phyloP scores from a whole-genome alignment of 2,113 vertebrate genomes.

The Cyrtonyx montezumae region DNA sequence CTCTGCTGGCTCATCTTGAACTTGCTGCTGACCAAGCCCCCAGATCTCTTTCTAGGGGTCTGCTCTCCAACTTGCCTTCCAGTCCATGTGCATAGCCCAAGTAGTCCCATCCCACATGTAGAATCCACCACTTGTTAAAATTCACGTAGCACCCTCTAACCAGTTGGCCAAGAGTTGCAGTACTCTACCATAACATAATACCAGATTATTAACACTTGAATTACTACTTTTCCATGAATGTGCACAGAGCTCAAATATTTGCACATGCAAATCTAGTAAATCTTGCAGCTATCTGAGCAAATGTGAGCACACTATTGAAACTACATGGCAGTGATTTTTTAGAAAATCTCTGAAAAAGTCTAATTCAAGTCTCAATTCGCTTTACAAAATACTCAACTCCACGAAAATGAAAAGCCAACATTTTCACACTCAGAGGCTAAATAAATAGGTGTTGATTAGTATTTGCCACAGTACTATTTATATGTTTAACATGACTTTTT shows the following conservation, averaged over 20 bases:
- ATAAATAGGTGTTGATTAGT: not conserved
- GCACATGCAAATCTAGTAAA: not conserved
- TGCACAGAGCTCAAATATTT: conserved; percentile 34
- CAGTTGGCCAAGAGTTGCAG: not conserved
- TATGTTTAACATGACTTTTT: not conserved
- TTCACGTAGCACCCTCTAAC: not conserved
- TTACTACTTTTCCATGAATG: not conserved
- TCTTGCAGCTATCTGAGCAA: not conserved
- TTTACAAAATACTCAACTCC: not conserved
- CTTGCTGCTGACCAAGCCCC: not conserved
- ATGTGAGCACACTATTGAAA: not conserved
- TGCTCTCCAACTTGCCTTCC: not conserved
- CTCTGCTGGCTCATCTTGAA: too few relatives aligned
- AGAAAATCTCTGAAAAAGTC: not conserved
- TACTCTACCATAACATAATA: not conserved
- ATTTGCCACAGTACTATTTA: not conserved
- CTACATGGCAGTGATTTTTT: not conserved
- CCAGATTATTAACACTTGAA: not conserved
- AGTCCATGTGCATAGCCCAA: not conserved
- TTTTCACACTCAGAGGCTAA: fast-evolving
- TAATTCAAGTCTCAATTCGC: not conserved
- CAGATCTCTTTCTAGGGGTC: not conserved
- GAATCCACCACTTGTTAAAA: not conserved
- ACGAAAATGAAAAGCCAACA: not conserved
- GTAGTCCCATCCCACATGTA: not conserved